Percentiles rank a stretch among this genome's conserved stretches.
These are phyloP conservation scores for Sebastes iracundus DNA, from an alignment of 2,797 vertebrate genomes.

Conservation along the genomic window DNA sequence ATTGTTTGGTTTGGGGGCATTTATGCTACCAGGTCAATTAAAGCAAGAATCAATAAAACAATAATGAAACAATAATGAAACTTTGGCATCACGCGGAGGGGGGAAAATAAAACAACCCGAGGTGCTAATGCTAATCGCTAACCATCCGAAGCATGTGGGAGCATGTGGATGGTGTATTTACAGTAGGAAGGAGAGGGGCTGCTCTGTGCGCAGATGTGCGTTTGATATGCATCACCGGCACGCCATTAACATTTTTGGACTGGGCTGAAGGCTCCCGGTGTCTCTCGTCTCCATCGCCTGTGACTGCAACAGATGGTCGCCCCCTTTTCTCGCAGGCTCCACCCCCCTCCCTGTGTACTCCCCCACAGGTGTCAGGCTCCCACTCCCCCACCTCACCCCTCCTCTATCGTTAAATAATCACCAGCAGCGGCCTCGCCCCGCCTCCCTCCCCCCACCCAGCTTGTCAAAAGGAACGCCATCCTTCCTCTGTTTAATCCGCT, in stretches of 20 bases:
- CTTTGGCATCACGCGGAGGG: conserved; percentile 31
- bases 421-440: conserved; percentile 1
- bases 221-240: conserved; percentile 70
- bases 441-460: neutral
- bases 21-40: conserved; percentile 78
- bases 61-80: conserved; percentile 75
- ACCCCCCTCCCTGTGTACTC: conserved; percentile 41
- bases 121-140: conserved; percentile 38
- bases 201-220: conserved; percentile 54
- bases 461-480: conserved; percentile 48
- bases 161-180: conserved; percentile 31
- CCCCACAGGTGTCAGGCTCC: conserved; percentile 70
- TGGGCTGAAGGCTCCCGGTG: conserved; percentile 67
- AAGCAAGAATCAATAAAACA: conserved; percentile 72
- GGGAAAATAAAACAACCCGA: conserved; percentile 23
- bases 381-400: neutral
- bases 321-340: conserved; percentile 37
- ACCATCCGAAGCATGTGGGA: neutral
- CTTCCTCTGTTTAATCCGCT: conserved; percentile 57
- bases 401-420: conserved; percentile 71
- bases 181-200: neutral
- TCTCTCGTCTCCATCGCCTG: conserved; percentile 59
- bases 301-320: conserved; percentile 79
- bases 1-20: conserved; percentile 77
- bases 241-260: conserved; percentile 79